Base-by-base conservation (phyloP, 92 coral and sea anemone species). In the Heliopora coerulea region DNA sequence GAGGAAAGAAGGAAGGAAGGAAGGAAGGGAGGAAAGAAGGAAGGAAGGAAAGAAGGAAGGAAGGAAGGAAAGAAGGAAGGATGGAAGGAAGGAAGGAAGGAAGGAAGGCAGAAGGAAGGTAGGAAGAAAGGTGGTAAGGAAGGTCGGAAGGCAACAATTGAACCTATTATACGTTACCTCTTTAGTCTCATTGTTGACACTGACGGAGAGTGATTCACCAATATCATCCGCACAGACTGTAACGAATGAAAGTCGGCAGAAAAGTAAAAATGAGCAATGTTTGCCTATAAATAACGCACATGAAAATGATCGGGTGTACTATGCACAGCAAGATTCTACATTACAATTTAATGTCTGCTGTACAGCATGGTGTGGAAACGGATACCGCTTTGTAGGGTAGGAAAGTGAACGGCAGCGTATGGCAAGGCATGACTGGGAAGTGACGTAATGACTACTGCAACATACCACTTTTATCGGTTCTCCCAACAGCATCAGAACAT, bases 161-260 rank as follows among this genome's bases (percentile, higher is more conserved):
- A 46, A 15, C 7, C 7, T 46, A 8, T 8, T n/a, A 37, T 8
- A 63, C 26, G 41, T 84, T 62, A 89, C 97, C 75, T 62, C 18
- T 84, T 54, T 68, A 21, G 88, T 81, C 0, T 20, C n/a, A 79
- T 86, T 83, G 77, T 77, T 49, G 1, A 79, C 84, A 3, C 24
- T 2, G 15, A 86, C 89, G 56, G 21, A 76, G 42, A 84, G 39
- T n/a, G 83, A 75, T 17, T 83, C 85, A 5, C 78, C 86, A 42
- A 91, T 87, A 49, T 89, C 56, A 59, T 91, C 97, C 10, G 96
- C 97, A 28, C 59, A 17, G 21, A 54, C 97, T 91, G 56, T 26
- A 44, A 8, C n/a, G n/a, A n/a, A n/a, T n/a, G n/a, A n/a, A n/a
- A n/a, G n/a, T n/a, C n/a, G n/a, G n/a, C n/a, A n/a, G n/a, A n/a